A percentile compares a stretch with the other conserved stretches of the same genome.
Conservation (phyloP, 37 sponge, comb jelly and placozoan species). For the Cliona cf. orientalis region DNA sequence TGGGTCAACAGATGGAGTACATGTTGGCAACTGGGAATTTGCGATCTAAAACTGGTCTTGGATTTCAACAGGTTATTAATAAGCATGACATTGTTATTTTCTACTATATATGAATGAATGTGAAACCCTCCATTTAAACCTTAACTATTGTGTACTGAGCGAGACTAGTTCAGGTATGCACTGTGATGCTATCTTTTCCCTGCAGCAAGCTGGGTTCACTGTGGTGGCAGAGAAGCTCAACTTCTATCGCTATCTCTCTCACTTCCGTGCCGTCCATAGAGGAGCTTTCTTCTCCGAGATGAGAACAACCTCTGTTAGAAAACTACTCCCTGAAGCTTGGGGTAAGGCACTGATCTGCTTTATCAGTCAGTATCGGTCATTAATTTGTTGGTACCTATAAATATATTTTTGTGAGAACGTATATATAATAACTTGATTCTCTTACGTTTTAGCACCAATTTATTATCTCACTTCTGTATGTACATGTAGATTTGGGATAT, state of each 20-base stretch:
- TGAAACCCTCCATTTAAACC: too few relatives aligned
- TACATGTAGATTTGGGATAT: too few relatives aligned
- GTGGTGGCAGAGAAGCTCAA: conserved; percentile 97
- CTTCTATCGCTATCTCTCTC: conserved; percentile 94
- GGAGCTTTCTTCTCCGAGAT: conserved; percentile 96
- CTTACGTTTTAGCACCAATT: too few relatives aligned
- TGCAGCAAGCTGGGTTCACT: conserved; percentile 86
- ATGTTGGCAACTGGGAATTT: conserved; percentile 93
- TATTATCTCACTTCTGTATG: background rate
- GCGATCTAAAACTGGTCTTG: conserved; percentile 76
- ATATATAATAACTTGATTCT: too few relatives aligned
- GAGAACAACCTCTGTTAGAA: conserved; percentile 94
- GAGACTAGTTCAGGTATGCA: background rate
- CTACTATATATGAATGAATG: background rate
- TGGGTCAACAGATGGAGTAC: conserved; percentile 85
- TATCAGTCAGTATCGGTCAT: too few relatives aligned
- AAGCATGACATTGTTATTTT: background rate
- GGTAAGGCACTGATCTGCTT: conserved; percentile 82
- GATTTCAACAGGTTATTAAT: conserved; percentile 79
- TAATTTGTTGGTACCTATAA: too few relatives aligned
- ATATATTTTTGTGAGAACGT: too few relatives aligned
- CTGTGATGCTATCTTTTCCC: background rate
- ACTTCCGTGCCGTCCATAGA: conserved; percentile 95
- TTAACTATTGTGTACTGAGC: background rate
- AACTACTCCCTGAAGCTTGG: conserved; percentile 96